Evolutionary conservation across 2,113 vertebrate species (phyloP), one percentile per base, ranked within the genome.

Genomic region (Pseudopipra pipra): DNA sequence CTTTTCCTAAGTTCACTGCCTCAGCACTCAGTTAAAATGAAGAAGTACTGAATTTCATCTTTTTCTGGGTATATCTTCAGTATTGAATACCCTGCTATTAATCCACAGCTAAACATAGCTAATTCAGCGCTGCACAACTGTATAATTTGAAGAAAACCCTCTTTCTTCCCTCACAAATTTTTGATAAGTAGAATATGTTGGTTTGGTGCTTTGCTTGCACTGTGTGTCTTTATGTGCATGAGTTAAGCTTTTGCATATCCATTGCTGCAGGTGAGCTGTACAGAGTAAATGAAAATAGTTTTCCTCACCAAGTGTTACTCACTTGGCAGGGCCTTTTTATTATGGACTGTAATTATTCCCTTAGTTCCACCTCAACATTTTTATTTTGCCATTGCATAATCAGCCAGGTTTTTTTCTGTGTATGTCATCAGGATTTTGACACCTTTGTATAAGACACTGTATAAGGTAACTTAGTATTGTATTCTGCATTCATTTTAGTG

Each of bases 361-460:
- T 81, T 59, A 83, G 72, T 89, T 85, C 54, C 75, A 93, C 39
- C 71, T 85, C 3, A 4, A 71, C 0, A 0, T 71, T 85, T 89
- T 89, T 89, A 58, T 94, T 95, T 96, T 91, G 43, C 33, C 31
- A 17, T 85, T 82, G 49, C 63, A 63, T 90, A 74, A 89, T 56
- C 68, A 79, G 68, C 39, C 22, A 1, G 23, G 39, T 65, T 75
- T 81, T 88, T 58, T 66, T 21, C 35, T 25, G 13, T 41, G 31
- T 62, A 30, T 49, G 33, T 75, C 86, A 37, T 80, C 9, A 7
- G 52, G 51, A 59, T 91, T 95, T 91, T 89, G 75, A 75, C 72
- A 91, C 70, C 39, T 93, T 88, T 90, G 43, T 51, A 61, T 7
- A 59, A 59, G 44, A 68, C 37, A 35, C 25, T 59, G 62, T 33